Base-by-base conservation (phyloP, 2,888 invertebrate genomes). In the Euspilapteryx auroguttella region DNA sequence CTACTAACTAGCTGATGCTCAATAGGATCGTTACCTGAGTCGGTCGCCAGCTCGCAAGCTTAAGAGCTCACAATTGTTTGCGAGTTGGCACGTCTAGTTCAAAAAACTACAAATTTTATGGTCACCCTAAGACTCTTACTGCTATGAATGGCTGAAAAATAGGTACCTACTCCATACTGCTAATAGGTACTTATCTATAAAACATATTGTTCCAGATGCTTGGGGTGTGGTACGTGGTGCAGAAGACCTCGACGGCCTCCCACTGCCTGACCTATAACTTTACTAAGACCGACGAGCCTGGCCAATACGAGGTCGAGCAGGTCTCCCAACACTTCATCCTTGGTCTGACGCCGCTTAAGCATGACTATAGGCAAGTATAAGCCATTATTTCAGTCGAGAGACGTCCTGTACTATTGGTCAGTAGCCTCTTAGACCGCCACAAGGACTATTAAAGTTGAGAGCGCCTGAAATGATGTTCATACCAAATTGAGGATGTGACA, bases 191-290 rank as follows among this genome's bases (percentile, higher is more conserved):
- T 8, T 17, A 17, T 5, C 5, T 8, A 17, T 17, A 17, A 17
- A n/a, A 17, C 8, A 17, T 6, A 17, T 10, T 11, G 23, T 48
- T 65, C 27, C 59, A 90, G 89, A 79, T 90, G 58, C 58, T 89
- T 32, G 90, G 90, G 1, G 58, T 85, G 10, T 91, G 90, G 90
- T 87, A 86, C 55, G 89, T 86, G 9, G 80, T 90, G 21, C 86
- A 89, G 58, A 90, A 90, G 61, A 89, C 89, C 2, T 85, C 87
- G 5, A 90, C 89, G 0, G 87, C 85, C 0, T 89, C 89, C 30
- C 79, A 82, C 42, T 91, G 90, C 57, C 80, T 90, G 44, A 82
- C 82, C 2, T 89, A 90, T 58, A 89, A 89, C 64, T 87, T 87
- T 61, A 86, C 85, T 0, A 68, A 66, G 37, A 81, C 82, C 0